phyloP scores from a whole-genome alignment of 2,888 invertebrate species.

The Apamea anceps region DNA sequence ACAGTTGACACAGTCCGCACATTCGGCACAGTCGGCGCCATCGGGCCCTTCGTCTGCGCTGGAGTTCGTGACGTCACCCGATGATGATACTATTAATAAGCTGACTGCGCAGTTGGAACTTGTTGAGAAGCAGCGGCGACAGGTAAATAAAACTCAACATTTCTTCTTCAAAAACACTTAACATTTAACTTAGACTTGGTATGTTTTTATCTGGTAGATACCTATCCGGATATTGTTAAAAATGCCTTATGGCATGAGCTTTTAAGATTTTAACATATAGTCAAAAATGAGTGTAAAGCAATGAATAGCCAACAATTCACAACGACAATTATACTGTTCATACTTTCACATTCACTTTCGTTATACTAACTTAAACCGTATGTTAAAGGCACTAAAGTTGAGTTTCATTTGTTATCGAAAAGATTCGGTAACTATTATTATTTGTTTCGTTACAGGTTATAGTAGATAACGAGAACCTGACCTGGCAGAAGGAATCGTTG shows the following conservation, averaged over 20 bases:
- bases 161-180: too few relatives aligned
- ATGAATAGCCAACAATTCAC: background rate
- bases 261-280: too few relatives aligned
- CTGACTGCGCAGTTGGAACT: conserved; percentile 85
- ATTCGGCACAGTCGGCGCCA: conserved; percentile 51
- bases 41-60: conserved; percentile 81
- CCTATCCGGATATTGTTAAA: too few relatives aligned
- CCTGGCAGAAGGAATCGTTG: conserved; percentile 87
- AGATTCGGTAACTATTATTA: background rate
- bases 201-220: too few relatives aligned
- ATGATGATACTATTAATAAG: conserved; percentile 86
- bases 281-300: too few relatives aligned
- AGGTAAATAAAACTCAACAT: conserved; percentile 70
- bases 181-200: too few relatives aligned
- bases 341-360: background rate
- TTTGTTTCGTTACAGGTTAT: conserved; percentile 76
- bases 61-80: conserved; percentile 87
- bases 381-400: fast-evolving
- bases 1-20: conserved; percentile 51
- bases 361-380: background rate
- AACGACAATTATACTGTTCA: too few relatives aligned
- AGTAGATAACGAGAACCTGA: conserved; percentile 86
- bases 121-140: conserved; percentile 85
- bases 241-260: too few relatives aligned
- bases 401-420: background rate